Evolutionary conservation across 2,888 invertebrate genomes (phyloP).

Genomic region (Xestia ashworthii): DNA sequence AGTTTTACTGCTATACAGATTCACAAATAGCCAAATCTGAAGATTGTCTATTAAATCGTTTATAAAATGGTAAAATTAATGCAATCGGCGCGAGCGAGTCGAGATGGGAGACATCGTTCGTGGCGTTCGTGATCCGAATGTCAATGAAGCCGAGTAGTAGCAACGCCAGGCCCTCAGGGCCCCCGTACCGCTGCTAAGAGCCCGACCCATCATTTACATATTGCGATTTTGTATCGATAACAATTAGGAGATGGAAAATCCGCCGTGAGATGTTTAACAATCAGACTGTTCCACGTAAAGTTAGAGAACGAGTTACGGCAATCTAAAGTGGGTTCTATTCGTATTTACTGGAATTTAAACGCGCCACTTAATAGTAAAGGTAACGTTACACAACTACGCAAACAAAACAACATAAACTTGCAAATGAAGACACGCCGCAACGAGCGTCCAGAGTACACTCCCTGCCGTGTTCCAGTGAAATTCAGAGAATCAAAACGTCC

Average conservation of each 20-base stretch:
- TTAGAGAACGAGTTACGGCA: slow-evolving; percentile 55
- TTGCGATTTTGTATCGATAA: slow-evolving; percentile 87
- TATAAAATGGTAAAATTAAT: slow-evolving; percentile 90
- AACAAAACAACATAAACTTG: slow-evolving; percentile 82
- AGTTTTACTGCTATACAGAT: slow-evolving; percentile 68
- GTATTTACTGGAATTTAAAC: slow-evolving; percentile 63
- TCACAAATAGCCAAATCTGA: slow-evolving; percentile 81
- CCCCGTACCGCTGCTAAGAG: slow-evolving; percentile 73
- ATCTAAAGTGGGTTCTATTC: slow-evolving; percentile 56
- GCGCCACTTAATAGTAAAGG: slow-evolving; percentile 67
- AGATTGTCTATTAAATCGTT: slow-evolving; percentile 89
- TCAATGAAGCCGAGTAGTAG: slow-evolving; percentile 81
- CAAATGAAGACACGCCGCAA: slow-evolving; percentile 85
- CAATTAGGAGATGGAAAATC: slow-evolving; percentile 81
- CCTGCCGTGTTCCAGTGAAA: slow-evolving; percentile 79
- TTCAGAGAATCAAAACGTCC: slow-evolving; percentile 88
- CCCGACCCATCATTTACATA: slow-evolving; percentile 86
- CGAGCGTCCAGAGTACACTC: slow-evolving; percentile 76
- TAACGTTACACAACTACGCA: slow-evolving; percentile 74
- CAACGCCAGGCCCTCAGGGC: slow-evolving; percentile 75
- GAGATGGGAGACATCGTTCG: slow-evolving; percentile 89
- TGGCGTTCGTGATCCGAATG: slow-evolving; percentile 88
- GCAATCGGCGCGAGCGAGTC: slow-evolving; percentile 87
- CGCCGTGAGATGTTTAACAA: slow-evolving; percentile 72
- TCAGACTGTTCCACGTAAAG: slow-evolving; percentile 60